These are phyloP conservation scores for Sitodiplosis mosellana DNA, from an alignment of 1,140 invertebrate genomes.

Conservation along the genomic window DNA sequence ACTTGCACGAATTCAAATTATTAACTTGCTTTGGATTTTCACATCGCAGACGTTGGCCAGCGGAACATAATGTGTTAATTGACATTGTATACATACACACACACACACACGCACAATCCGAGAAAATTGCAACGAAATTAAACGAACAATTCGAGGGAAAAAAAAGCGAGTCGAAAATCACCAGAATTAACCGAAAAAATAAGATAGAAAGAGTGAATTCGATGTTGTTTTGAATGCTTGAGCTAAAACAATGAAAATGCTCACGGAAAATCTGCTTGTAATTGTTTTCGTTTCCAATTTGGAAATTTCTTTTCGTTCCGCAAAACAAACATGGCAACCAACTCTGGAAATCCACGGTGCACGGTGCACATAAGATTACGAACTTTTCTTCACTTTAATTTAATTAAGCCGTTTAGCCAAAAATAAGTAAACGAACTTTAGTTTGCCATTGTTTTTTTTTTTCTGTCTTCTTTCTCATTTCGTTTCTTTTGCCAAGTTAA, in stretches of 20 bases:
- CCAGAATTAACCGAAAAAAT: neutral
- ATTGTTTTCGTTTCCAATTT: constrained; percentile 2
- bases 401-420: neutral
- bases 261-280: neutral
- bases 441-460: constrained; percentile 1
- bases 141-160: too few relatives aligned
- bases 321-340: neutral
- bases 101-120: too few relatives aligned
- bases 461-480: too few relatives aligned
- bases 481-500: too few relatives aligned
- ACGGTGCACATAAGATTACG: neutral
- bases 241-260: neutral
- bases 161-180: neutral
- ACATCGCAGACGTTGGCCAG: too few relatives aligned
- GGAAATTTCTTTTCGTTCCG: neutral
- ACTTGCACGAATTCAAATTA: too few relatives aligned
- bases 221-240: too few relatives aligned
- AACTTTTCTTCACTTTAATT: neutral
- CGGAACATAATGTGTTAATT: too few relatives aligned
- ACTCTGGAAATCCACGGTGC: too few relatives aligned
- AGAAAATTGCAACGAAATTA: too few relatives aligned
- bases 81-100: too few relatives aligned
- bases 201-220: neutral
- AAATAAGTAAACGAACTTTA: neutral
- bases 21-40: too few relatives aligned